Evolutionary conservation across 2,888 invertebrate genomes (phyloP).

Genomic region (Euplagia quadripunctaria): DNA sequence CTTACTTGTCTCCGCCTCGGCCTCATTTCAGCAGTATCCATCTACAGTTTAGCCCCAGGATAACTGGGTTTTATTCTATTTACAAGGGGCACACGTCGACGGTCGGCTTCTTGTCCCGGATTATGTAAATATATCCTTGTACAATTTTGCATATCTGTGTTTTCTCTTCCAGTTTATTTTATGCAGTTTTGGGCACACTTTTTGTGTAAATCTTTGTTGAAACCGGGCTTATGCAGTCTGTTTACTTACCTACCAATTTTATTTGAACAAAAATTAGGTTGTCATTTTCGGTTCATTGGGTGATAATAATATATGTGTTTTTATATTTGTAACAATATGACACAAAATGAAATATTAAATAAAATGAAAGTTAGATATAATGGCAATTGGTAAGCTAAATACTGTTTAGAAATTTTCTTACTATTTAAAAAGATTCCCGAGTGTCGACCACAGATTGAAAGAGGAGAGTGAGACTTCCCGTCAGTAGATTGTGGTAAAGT

Average conservation of each 20-base stretch:
- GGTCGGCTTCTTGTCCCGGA: constrained; percentile 51
- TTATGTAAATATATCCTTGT: constrained; percentile 53
- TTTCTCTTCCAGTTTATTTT: constrained; percentile 44
- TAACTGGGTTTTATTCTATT: constrained; percentile 56
- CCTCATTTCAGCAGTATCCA: constrained; percentile 35
- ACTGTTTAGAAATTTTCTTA: too few species aligned
- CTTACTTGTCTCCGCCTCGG: constrained; percentile 24
- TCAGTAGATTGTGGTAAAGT: too few species aligned
- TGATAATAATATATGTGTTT: too few species aligned
- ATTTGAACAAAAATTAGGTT: background rate
- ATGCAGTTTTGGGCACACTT: constrained; percentile 43
- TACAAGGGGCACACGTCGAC: constrained; percentile 55
- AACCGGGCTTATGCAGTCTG: background rate
- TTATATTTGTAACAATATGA: too few species aligned
- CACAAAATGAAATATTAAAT: too few species aligned
- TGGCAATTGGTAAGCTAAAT: too few species aligned
- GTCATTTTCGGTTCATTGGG: too few species aligned
- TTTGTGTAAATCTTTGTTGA: constrained; percentile 27
- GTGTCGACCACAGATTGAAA: too few species aligned
- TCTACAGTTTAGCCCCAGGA: constrained; percentile 44
- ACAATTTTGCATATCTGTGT: constrained; percentile 54
- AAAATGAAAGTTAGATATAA: too few species aligned
- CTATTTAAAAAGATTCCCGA: too few species aligned
- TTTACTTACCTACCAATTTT: background rate
- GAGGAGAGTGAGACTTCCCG: too few species aligned